Evolutionary conservation across 2,113 vertebrate species (phyloP).

Genomic region (Pterocles orientalis): DNA sequence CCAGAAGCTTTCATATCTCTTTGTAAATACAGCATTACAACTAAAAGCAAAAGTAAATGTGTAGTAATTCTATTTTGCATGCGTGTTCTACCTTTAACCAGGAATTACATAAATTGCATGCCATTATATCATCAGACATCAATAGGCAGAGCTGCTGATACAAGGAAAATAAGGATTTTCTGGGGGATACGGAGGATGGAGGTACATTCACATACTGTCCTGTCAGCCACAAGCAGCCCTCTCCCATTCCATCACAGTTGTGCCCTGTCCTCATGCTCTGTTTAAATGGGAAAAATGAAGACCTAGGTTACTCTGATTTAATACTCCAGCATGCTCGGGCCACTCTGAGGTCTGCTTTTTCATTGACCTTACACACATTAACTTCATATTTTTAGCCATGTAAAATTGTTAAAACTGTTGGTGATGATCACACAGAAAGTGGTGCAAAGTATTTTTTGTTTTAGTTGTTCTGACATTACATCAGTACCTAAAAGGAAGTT

Average conservation of each 20-base stretch:
- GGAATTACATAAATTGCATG: background rate
- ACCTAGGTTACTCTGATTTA: background rate
- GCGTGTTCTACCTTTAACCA: background rate
- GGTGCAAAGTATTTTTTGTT: background rate
- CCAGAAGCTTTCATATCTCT: background rate
- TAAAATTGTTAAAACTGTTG: background rate
- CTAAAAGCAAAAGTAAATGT: background rate
- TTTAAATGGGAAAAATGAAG: background rate
- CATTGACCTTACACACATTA: background rate
- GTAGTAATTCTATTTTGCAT: background rate
- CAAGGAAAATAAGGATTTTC: background rate
- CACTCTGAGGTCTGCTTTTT: background rate
- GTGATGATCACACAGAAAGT: background rate
- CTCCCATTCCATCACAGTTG: background rate
- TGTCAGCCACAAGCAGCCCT: background rate
- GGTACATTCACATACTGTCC: background rate
- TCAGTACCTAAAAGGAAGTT: background rate
- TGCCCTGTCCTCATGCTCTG: background rate
- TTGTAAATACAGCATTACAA: background rate
- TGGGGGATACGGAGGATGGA: background rate
- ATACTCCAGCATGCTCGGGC: background rate
- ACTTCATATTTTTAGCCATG: background rate
- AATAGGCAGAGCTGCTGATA: background rate
- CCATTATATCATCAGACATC: background rate
- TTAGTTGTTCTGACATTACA: background rate